These are phyloP conservation scores for Sciurus carolinensis DNA, from an alignment of 2,797 vertebrate species.

Conservation along the genomic window DNA sequence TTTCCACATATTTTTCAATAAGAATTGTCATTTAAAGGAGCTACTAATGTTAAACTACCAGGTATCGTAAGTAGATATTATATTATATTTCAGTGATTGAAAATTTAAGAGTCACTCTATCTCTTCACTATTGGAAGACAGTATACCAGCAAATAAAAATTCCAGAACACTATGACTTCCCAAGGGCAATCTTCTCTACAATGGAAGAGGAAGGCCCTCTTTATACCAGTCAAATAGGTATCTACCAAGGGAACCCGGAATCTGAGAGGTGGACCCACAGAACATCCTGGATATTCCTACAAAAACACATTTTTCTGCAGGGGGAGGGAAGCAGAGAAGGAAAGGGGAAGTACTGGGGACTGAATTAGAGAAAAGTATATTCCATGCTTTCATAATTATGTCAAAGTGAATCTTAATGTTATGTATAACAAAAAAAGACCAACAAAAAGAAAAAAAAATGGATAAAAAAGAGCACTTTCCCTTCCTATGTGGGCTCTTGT, in stretches of 20 bases:
- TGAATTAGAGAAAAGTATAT: too few relatives aligned
- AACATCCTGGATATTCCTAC: not conserved
- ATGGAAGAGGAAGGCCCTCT: too few relatives aligned
- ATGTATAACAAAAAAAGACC: too few relatives aligned
- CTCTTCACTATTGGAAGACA: too few relatives aligned
- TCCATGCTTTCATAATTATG: too few relatives aligned
- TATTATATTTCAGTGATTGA: not conserved
- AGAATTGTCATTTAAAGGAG: not conserved
- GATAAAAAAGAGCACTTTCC: not conserved
- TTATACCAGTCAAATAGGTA: not conserved
- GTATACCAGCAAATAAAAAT: not conserved
- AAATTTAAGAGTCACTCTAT: not conserved
- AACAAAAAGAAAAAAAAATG: too few relatives aligned
- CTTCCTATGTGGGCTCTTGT: not conserved
- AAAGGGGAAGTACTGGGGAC: too few relatives aligned
- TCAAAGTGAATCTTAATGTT: too few relatives aligned
- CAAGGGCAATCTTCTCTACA: not conserved
- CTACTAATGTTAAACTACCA: not conserved
- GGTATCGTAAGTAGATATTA: not conserved
- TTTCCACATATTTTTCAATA: not conserved
- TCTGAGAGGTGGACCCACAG: not conserved
- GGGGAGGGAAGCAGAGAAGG: too few relatives aligned
- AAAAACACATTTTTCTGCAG: not conserved
- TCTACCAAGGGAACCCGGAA: not conserved
- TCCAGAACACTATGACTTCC: not conserved